Base-by-base conservation (phyloP, 2,888 invertebrate species). In the Oxytorus armatus region DNA sequence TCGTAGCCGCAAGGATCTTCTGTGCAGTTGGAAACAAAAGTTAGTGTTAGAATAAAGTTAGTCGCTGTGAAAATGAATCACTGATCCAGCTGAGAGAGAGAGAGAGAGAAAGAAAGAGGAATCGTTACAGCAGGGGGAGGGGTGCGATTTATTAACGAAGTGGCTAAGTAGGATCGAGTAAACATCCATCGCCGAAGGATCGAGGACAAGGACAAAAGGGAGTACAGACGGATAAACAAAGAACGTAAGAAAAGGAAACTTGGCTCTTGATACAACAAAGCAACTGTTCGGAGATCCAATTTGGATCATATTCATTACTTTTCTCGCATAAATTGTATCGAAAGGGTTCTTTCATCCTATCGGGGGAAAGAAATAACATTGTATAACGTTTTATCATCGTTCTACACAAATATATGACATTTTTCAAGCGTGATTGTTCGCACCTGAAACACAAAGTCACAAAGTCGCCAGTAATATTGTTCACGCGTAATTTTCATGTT, bases 141-240 rank as follows among this genome's bases (percentile, higher is more conserved):
- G 16, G 14, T 72, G 49, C 68, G 51, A 77, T 68, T 82, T 73
- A 79, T 79, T 68, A 79, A 77, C 69, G 72, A 76, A 73, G 66
- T 23, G 36, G 42, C 68, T 73, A 65, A 73, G 63, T 73, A 63
- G 63, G 42, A 61, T 59, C 55, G 63, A 55, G 76, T 73, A 76
- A 82, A 76, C 57, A 68, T 69, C 61, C 65, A 36, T 8, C 23
- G 11, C 42, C 21, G 57, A 39, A 47, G 33, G 39, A 55, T 55
- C 69, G 33, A 16, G 66, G n/a, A 29, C 63, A 29, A 29, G 5
- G 1, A 44, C 11, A 18, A 66, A 39, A 14, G 21, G 5, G 3
- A 49, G 5, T 8, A 21, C 16, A 44, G 23, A 49, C 29, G 33
- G 16, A 21, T 39, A 29, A 57, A 44, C 33, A 11, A 36, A 36